Percentiles rank a stretch among this genome's conserved stretches.
phyloP scores from a whole-genome alignment of 2,113 vertebrate species.

The Tretioscincus oriximinensis region DNA sequence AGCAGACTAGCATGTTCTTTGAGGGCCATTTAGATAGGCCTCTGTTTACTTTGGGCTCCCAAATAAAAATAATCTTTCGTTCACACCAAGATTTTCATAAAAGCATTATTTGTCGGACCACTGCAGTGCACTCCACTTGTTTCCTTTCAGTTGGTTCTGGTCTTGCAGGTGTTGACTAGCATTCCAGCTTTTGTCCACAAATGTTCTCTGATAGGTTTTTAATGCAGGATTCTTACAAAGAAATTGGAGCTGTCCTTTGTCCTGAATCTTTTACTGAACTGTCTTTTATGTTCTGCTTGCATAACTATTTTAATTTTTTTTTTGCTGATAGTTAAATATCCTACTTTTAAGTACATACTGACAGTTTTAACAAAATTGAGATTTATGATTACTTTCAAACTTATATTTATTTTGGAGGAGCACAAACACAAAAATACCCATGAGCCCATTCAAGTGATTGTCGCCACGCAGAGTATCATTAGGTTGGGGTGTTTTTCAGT shows the following conservation, averaged over 20 bases:
- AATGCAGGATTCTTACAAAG: no score
- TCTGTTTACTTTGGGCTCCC: not conserved
- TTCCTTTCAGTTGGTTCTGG: conserved; percentile 16
- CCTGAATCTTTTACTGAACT: not conserved
- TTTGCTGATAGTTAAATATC: not conserved
- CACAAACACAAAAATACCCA: not conserved
- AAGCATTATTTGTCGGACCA: conserved; percentile 5
- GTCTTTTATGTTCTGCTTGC: not conserved
- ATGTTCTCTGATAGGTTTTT: not conserved
- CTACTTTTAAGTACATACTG: not conserved
- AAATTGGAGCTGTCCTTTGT: not conserved
- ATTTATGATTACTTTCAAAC: not conserved
- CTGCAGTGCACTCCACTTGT: conserved; percentile 15
- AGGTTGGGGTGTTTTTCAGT: not conserved
- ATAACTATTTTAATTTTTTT: no score
- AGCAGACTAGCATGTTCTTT: not conserved
- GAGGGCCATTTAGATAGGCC: not conserved
- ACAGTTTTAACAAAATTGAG: not conserved
- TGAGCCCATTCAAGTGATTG: not conserved
- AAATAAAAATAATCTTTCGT: conserved; percentile 9
- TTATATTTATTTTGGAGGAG: not conserved
- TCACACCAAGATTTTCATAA: conserved; percentile 19
- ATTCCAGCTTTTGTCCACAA: not conserved
- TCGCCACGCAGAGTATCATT: not conserved
- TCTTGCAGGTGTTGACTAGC: conserved; percentile 22